phyloP scores from a whole-genome alignment of 2,797 vertebrate genomes.

The Lepidocolaptes lacrymiger region DNA sequence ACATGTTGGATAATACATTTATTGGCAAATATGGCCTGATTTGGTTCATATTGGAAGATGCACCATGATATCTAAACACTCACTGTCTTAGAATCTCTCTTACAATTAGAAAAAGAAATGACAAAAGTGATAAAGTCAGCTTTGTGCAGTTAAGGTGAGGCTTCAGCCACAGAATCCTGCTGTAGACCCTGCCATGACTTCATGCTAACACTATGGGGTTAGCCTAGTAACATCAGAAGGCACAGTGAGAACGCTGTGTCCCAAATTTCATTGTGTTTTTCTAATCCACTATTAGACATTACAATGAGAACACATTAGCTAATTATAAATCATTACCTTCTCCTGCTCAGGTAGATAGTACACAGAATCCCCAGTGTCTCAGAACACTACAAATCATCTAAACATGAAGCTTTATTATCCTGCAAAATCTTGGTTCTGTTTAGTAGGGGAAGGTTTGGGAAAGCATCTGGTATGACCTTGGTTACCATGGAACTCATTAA shows the following conservation, averaged over 20 bases:
- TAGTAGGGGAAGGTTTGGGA: neutral
- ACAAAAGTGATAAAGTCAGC: neutral
- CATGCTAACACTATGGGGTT: neutral
- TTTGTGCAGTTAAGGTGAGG: neutral
- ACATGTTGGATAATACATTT: neutral
- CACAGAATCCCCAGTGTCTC: conserved; percentile 5
- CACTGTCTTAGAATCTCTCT: neutral
- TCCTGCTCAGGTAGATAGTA: conserved; percentile 24
- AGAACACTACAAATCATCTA: conserved; percentile 28
- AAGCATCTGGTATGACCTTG: neutral
- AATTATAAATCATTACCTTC: conserved; percentile 50
- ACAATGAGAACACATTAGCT: conserved; percentile 36
- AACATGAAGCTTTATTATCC: neutral
- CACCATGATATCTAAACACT: neutral
- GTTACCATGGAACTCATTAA: conserved; percentile 27
- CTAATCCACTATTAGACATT: conserved; percentile 20
- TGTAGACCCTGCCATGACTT: neutral
- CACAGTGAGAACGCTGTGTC: neutral
- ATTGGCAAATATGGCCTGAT: neutral
- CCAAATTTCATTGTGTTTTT: conserved; percentile 48
- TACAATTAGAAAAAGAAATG: neutral
- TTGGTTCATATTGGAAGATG: neutral
- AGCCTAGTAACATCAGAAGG: neutral
- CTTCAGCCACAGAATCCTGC: neutral
- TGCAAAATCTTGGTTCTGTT: neutral